phyloP scores from a whole-genome alignment of 2,888 invertebrate genomes.

The Bugula neritina region DNA sequence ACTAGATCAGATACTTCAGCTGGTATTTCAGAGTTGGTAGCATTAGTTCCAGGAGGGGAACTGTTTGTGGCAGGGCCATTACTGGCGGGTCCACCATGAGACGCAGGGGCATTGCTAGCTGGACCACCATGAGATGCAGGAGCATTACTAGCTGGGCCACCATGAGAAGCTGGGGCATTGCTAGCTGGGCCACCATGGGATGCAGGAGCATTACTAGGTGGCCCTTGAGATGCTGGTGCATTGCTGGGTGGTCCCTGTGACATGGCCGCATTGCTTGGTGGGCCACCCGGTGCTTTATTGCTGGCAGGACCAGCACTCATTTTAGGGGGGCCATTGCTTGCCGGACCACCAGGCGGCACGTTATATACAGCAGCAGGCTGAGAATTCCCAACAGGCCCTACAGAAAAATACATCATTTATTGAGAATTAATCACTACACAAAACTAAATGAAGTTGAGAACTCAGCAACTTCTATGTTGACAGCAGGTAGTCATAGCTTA shows the following conservation, averaged over 20 bases:
- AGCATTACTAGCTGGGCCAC: constrained; percentile 24
- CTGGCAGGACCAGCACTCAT: constrained; percentile 8
- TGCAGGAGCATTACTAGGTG: constrained; percentile 4
- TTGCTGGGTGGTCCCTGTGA: constrained; percentile 23
- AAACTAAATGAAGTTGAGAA: too few species aligned
- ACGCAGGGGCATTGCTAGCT: not conserved
- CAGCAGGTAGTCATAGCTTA: too few species aligned
- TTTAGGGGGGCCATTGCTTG: constrained; percentile 5
- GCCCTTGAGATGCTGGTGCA: constrained; percentile 19
- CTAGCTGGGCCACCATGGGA: constrained; percentile 23
- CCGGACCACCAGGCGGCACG: constrained; percentile 7
- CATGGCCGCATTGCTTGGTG: constrained; percentile 11
- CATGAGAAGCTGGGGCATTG: constrained; percentile 12
- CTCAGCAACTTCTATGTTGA: too few species aligned
- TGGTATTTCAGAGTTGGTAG: not conserved
- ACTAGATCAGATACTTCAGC: constrained; percentile 16
- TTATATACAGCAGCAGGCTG: not conserved
- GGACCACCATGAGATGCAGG: not conserved
- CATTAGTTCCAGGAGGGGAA: not conserved
- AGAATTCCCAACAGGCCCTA: not conserved
- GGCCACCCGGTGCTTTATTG: constrained; percentile 2
- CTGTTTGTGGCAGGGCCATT: not conserved
- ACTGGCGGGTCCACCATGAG: too few species aligned
- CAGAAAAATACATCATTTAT: too few species aligned
- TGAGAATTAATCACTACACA: too few species aligned